Evolutionary conservation across 1,140 invertebrate genomes (phyloP), one percentile per base, ranked within the genome.

Genomic region (Eufriesea mexicana): DNA sequence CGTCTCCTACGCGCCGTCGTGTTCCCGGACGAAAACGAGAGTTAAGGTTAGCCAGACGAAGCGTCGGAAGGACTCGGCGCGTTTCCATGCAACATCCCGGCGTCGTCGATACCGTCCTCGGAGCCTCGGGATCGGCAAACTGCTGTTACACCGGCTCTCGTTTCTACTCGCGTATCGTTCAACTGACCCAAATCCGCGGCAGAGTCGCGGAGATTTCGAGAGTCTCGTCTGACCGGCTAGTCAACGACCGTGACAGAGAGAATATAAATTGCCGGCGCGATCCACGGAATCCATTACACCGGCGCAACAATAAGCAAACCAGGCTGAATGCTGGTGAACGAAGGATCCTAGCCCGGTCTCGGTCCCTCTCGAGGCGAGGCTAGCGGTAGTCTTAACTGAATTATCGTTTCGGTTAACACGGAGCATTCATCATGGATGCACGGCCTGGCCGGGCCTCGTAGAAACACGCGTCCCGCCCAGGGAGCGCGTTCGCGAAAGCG

Each of bases 361-460:
- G 54, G 28, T 20, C 45, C 6, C 66, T 45, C 20, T 66, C 35
- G 71, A 88, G 49, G 35, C 83, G 79, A 70, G 77, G 62, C n/a
- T 62, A 84, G 88, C 89, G 89, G 88, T 89, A 90, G 86, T 78
- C 85, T 88, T 86, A 86, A 90, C 91, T 92, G 90, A 92, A 92
- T 91, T 91, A 91, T 91, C 86, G 90, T 91, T 86, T 88, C 84
- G 77, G 85, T 91, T 87, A 90, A 89, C 81, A 89, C 88, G 85
- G 83, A 8, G 73, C 83, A 87, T 92, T 89, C 84, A 89, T 92
- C 90, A 89, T 85, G 84, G 79, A 80, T 85, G 77, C 86, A 68
- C 70, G 80, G 51, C 45, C 49, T 61, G 54, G 35, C 35, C 16
- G 47, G 25, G 23, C 51, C 73, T 42, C 28, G 70, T 71, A 55